Evolutionary conservation across 2,888 invertebrate species (phyloP).

Genomic region (Lamellibrachia satsuma): DNA sequence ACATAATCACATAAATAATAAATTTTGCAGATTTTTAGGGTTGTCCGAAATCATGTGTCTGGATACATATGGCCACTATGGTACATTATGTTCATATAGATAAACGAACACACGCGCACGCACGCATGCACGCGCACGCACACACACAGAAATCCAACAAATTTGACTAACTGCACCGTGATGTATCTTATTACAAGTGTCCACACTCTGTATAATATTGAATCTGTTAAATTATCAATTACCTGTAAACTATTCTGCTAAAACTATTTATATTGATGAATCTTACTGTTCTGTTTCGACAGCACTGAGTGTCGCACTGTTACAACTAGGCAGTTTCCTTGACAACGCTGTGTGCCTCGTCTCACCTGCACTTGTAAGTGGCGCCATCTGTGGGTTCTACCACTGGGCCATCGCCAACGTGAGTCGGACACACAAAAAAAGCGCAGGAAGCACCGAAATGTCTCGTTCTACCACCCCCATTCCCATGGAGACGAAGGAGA

Average conservation of each 20-base stretch:
- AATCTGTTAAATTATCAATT: no score
- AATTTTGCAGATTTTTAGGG: no score
- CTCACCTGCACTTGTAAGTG: background rate
- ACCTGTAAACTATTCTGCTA: background rate
- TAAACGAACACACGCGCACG: background rate
- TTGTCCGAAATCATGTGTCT: no score
- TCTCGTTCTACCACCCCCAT: background rate
- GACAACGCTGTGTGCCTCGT: background rate
- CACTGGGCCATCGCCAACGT: background rate
- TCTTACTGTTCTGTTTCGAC: background rate
- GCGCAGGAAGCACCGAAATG: background rate
- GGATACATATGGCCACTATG: no score
- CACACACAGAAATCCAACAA: no score
- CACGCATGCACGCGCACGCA: no score
- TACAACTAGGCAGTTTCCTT: background rate
- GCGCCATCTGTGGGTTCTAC: background rate
- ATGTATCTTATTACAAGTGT: no score
- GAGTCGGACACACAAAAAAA: conserved; percentile 9
- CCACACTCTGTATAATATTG: no score
- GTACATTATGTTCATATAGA: background rate
- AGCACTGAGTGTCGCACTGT: background rate
- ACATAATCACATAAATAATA: no score
- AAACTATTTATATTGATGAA: background rate
- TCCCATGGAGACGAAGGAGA: conserved; percentile 12
- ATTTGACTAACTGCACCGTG: background rate